Evolutionary conservation across 2,797 vertebrate genomes (phyloP), one percentile per base, ranked within the genome.

Genomic region (Rhabdomys pumilio): DNA sequence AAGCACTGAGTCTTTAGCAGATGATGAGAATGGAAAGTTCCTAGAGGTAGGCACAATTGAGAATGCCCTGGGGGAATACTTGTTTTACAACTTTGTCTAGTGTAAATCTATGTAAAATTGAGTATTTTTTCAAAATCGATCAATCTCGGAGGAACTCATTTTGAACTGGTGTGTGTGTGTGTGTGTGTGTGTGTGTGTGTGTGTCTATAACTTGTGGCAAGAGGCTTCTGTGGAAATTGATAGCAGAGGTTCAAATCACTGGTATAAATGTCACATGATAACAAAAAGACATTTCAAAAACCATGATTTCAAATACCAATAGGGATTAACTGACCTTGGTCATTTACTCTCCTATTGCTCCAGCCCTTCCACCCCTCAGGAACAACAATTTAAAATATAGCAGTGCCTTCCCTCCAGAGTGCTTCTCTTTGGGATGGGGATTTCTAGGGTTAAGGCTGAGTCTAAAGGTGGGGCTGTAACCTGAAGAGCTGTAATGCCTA

Each of bases 161-260:
- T 93, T 90, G 87, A 94, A 96, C 38, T 79, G 41, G 14, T 69
- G 44, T 73, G 55, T 67, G 20, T 50, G 2, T 87, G 41, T 29
- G 12, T 69, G 20, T 77, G 29, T 55, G 4, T 44, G 6, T 73
- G 11, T 61, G 24, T 82, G 17, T 72, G 29, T n/a, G 67, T 69
- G 22, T 24, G 53, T 80, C 22, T 85, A 34, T 41, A 92, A 53
- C 29, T 47, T 57, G 7, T 61, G 53, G 11, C 29, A 93, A 79
- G 69, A 86, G 9, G n/a, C 80, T 82, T 90, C 24, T 92, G 61
- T 93, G 44, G 47, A 95, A 90, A 92, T 91, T 91, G 63, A 80
- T 29, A 69, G 24, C 14, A 84, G 65, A 92, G 47, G 50, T n/a
- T 97, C 63, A 93, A 57, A 87, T n/a, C 17, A 13, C 6, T 75